Conservation (phyloP, 2,888 invertebrate species). For the Drosophila austrosaltans region DNA sequence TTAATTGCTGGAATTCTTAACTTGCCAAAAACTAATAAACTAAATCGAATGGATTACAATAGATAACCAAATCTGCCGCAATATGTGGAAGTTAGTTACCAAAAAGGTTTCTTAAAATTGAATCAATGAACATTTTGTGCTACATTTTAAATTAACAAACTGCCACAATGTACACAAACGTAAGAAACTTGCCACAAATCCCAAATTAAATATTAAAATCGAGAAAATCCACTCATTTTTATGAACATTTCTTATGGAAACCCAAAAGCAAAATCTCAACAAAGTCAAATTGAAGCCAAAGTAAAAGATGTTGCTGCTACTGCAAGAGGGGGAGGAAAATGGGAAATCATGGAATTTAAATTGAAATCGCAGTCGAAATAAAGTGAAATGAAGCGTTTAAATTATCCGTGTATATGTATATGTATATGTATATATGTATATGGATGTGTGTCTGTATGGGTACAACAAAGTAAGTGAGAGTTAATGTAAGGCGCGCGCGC, state of each 20-base stretch:
- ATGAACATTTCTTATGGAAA: constrained; percentile 47
- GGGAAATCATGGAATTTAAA: constrained; percentile 73
- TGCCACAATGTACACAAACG: constrained; percentile 10
- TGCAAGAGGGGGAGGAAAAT: constrained; percentile 33
- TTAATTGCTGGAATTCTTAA: too few species aligned
- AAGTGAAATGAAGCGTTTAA: constrained; percentile 79
- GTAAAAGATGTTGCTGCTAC: constrained; percentile 46
- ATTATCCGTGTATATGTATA: constrained; percentile 49
- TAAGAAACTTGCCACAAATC: constrained; percentile 41
- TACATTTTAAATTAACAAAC: neutral
- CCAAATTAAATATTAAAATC: constrained; percentile 75
- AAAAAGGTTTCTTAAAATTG: constrained; percentile 58
- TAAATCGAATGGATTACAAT: too few species aligned
- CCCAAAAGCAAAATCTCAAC: constrained; percentile 24
- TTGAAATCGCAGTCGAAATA: constrained; percentile 79
- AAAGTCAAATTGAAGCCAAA: constrained; percentile 48
- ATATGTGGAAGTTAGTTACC: constrained; percentile 54
- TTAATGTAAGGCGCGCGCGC: constrained; percentile 64
- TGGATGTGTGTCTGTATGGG: constrained; percentile 8
- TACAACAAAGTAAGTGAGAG: constrained; percentile 56
- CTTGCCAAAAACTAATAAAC: too few species aligned
- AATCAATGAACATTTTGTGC: neutral
- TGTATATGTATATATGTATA: constrained; percentile 6
- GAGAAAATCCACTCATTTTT: constrained; percentile 60
- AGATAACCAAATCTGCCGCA: too few species aligned